A percentile compares a stretch with the other conserved stretches of the same genome.
Evolutionary conservation across 1,140 invertebrate species (phyloP).

Genomic region (Halesus radiatus): DNA sequence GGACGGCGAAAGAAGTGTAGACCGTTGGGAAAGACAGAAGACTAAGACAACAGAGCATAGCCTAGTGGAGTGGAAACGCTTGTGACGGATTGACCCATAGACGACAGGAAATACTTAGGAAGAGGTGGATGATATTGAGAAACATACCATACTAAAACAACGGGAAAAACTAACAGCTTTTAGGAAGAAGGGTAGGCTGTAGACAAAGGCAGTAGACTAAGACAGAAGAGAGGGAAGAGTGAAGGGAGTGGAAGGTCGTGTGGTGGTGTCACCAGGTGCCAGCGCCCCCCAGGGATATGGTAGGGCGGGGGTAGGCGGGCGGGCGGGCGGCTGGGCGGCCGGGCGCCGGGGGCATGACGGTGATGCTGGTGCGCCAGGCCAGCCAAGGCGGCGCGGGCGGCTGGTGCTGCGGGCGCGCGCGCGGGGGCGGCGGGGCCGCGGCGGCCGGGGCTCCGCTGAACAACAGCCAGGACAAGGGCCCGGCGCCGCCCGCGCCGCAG

Average conservation of each 20-base stretch:
- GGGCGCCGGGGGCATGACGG: constrained; percentile 48
- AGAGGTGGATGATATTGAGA: not conserved
- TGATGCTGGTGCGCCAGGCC: constrained; percentile 53
- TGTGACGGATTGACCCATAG: too few relatives aligned
- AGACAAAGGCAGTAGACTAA: not conserved
- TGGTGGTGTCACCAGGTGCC: not conserved
- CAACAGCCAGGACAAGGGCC: constrained; percentile 67
- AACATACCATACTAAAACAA: not conserved
- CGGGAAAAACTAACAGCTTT: not conserved
- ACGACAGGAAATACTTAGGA: not conserved
- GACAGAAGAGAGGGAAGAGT: not conserved
- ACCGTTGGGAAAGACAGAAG: not conserved
- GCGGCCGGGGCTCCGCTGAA: constrained; percentile 61
- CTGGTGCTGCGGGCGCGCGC: constrained; percentile 65
- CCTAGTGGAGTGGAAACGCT: too few relatives aligned
- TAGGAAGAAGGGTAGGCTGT: not conserved
- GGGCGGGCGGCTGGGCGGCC: constrained; percentile 12
- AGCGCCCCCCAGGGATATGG: not conserved
- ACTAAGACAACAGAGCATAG: not conserved
- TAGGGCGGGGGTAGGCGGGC: constrained; percentile 12
- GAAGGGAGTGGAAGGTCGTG: not conserved
- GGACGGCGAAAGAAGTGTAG: not conserved
- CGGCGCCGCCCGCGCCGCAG: constrained; percentile 64
- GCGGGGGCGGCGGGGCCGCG: constrained; percentile 67
- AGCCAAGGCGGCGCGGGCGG: constrained; percentile 48